Percentiles rank a stretch among this genome's conserved stretches.
Evolutionary conservation across 2,797 vertebrate species (phyloP).

Genomic region (Tapera naevia): DNA sequence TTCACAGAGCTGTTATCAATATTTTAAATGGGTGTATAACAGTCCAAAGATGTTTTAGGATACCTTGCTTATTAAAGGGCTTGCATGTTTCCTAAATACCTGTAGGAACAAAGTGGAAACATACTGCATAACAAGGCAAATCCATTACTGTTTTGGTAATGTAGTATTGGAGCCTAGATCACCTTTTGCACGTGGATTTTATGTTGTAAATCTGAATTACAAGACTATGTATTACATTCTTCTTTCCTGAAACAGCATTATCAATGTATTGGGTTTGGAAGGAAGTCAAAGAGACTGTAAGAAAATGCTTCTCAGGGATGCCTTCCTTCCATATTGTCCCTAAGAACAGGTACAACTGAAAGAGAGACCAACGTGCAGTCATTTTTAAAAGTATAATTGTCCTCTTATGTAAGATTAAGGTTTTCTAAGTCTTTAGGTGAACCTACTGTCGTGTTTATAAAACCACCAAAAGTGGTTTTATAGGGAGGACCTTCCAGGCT

Average conservation of each 20-base stretch:
- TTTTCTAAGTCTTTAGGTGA: neutral
- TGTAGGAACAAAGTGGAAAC: neutral
- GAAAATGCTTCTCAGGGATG: neutral
- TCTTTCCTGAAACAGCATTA: neutral
- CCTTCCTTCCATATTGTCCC: neutral
- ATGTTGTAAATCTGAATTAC: neutral
- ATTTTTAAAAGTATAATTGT: neutral
- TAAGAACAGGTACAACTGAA: neutral
- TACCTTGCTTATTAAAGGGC: constrained; percentile 38
- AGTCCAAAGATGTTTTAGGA: constrained; percentile 39
- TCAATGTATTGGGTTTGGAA: neutral
- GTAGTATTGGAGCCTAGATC: neutral
- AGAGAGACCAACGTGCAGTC: neutral
- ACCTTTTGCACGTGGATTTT: neutral
- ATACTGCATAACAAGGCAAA: neutral
- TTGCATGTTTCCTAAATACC: constrained; percentile 24
- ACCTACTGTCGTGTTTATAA: no score
- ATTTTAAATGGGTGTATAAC: constrained; percentile 37
- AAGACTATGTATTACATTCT: neutral
- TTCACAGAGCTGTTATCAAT: constrained; percentile 6
- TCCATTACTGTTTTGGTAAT: neutral
- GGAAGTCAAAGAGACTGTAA: neutral
- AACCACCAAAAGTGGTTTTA: constrained; percentile 55
- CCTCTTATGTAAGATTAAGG: neutral
- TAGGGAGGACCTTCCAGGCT: constrained; percentile 52